A percentile compares a stretch with the other conserved stretches of the same genome.
These are phyloP conservation scores for Orbicella faveolata DNA, from an alignment of 64 coral and sea anemone genomes.

Conservation along the genomic window DNA sequence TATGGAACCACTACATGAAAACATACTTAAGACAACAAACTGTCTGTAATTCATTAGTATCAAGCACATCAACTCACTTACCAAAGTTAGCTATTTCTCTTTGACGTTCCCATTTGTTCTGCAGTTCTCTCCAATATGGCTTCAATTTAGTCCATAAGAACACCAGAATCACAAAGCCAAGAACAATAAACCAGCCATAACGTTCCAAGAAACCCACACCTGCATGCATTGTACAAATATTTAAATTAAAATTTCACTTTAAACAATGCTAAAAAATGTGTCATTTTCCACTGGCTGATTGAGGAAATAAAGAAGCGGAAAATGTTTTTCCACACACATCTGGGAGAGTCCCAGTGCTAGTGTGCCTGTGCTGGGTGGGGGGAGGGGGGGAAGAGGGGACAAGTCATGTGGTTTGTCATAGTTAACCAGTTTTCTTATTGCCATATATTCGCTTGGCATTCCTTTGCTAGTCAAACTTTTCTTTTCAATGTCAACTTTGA, in stretches of 20 bases:
- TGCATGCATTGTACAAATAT: not conserved
- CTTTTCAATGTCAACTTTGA: no score
- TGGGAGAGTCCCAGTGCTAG: no score
- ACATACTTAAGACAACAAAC: no score
- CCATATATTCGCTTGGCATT: no score
- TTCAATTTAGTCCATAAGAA: conserved; percentile 85
- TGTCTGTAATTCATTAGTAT: not conserved
- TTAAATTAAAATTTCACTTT: not conserved
- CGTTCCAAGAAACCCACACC: conserved; percentile 76
- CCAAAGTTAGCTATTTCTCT: conserved; percentile 83
- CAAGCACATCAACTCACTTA: conserved; percentile 20
- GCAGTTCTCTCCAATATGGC: conserved; percentile 74
- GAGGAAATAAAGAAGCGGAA: no score
- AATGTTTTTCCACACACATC: no score
- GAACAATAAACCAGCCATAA: conserved; percentile 93
- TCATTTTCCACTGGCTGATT: not conserved
- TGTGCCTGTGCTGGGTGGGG: no score
- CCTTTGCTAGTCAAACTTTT: no score
- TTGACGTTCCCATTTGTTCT: conserved; percentile 75
- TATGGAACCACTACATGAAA: no score
- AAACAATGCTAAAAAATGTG: not conserved
- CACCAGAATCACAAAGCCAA: conserved; percentile 52
- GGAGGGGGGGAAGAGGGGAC: no score
- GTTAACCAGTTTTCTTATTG: no score
- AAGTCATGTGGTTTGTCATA: no score